Percentiles rank a stretch among this genome's conserved stretches.
Conservation (phyloP, 2,888 invertebrate species). For the Noctua fimbriata region DNA sequence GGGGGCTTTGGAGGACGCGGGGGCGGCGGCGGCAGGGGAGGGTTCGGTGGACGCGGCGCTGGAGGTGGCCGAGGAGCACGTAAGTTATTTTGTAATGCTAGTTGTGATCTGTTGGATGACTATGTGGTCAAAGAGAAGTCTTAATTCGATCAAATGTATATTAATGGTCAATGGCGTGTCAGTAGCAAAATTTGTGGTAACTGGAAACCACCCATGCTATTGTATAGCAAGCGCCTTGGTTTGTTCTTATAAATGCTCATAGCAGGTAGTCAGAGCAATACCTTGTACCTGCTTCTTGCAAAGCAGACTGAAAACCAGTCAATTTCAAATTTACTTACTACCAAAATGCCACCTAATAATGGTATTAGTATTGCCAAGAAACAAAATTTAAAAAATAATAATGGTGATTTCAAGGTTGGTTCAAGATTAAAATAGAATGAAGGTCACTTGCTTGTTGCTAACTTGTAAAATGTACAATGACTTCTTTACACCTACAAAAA, state of each 20-base stretch:
- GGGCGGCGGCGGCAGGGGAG: constrained; percentile 78
- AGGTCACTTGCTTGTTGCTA: constrained; percentile 6
- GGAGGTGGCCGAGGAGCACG: constrained; percentile 79
- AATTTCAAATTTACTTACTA: background rate
- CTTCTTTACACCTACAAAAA: background rate
- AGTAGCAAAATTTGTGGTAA: background rate
- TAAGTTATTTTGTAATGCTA: constrained; percentile 14
- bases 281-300: background rate
- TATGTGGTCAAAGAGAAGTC: background rate
- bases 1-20: constrained; percentile 77
- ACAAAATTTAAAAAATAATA: background rate
- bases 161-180: background rate
- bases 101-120: no score
- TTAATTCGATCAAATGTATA: background rate
- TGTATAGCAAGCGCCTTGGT: background rate
- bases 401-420: constrained; percentile 18
- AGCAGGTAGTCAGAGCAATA: background rate
- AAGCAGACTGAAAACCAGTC: background rate
- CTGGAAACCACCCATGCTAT: background rate
- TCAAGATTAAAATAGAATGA: background rate
- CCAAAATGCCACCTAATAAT: background rate
- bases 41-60: constrained; percentile 87
- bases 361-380: background rate
- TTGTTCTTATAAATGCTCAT: background rate
- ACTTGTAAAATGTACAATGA: constrained; percentile 1